phyloP scores from a whole-genome alignment of 1,140 invertebrate species.

The Mizuhopecten yessoensis region DNA sequence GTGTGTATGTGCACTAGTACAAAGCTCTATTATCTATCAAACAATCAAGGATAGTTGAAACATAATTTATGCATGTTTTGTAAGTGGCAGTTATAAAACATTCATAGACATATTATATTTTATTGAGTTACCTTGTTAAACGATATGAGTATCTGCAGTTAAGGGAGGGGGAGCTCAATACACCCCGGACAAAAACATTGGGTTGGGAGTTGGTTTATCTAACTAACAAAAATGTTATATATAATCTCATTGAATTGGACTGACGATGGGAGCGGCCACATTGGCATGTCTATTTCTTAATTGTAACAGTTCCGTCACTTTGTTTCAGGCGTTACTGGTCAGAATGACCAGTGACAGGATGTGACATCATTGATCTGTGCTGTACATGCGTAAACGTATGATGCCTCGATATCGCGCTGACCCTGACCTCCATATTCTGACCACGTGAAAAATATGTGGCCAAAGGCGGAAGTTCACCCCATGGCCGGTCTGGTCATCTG shows the following conservation, averaged over 20 bases:
- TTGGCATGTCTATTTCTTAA: no score
- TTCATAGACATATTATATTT: not conserved
- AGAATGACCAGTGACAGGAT: not conserved
- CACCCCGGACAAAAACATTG: no score
- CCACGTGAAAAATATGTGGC: not conserved
- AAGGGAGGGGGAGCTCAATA: not conserved
- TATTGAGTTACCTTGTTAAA: not conserved
- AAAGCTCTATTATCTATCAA: not conserved
- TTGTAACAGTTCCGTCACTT: no score
- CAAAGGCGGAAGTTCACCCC: not conserved
- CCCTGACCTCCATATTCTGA: not conserved
- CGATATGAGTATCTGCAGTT: not conserved
- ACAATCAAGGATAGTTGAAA: not conserved
- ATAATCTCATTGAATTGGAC: no score
- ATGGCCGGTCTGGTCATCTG: not conserved
- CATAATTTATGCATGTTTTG: not conserved
- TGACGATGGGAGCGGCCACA: no score
- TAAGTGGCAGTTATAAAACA: not conserved
- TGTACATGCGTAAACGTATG: not conserved
- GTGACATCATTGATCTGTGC: not conserved
- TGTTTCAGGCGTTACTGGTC: not conserved
- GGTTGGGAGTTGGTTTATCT: no score
- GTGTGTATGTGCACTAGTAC: not conserved
- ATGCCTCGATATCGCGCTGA: slow-evolving; percentile 21
- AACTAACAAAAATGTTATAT: no score